These are phyloP conservation scores for Thripadectes ignobilis DNA, from an alignment of 2,797 vertebrate species.

Conservation along the genomic window DNA sequence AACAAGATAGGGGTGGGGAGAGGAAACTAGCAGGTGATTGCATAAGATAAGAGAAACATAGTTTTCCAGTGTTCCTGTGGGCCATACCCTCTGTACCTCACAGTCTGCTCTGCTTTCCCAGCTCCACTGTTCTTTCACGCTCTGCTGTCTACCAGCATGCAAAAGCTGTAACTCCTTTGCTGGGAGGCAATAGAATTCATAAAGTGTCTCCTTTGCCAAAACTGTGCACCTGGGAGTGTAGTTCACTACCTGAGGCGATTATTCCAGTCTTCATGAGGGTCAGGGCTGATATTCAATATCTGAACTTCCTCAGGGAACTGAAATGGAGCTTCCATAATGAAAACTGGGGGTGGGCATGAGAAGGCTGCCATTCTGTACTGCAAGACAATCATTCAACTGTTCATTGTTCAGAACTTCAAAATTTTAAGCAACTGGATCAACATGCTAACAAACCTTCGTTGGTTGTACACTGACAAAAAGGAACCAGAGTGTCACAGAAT, in stretches of 20 bases:
- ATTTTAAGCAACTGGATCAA: neutral
- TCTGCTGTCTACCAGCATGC: neutral
- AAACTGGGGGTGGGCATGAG: neutral
- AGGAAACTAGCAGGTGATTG: neutral
- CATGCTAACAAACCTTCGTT: neutral
- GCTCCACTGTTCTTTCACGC: neutral
- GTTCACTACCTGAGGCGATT: neutral
- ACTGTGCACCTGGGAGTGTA: neutral
- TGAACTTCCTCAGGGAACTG: neutral
- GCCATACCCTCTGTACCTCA: neutral
- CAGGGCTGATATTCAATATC: neutral
- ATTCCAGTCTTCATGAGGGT: neutral
- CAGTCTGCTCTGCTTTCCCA: neutral
- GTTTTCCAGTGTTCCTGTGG: neutral
- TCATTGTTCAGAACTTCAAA: neutral
- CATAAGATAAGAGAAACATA: neutral
- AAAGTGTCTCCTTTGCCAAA: neutral
- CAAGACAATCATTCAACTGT: rapidly evolving
- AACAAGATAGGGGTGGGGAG: neutral
- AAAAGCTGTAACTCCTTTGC: neutral
- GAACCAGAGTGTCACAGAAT: neutral
- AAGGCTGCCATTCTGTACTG: neutral
- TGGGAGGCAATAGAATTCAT: neutral
- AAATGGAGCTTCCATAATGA: neutral
- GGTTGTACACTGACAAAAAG: neutral